Evolutionary conservation across 1,140 invertebrate species (phyloP), one percentile per base, ranked within the genome.

Genomic region (Ridgeia piscesae): DNA sequence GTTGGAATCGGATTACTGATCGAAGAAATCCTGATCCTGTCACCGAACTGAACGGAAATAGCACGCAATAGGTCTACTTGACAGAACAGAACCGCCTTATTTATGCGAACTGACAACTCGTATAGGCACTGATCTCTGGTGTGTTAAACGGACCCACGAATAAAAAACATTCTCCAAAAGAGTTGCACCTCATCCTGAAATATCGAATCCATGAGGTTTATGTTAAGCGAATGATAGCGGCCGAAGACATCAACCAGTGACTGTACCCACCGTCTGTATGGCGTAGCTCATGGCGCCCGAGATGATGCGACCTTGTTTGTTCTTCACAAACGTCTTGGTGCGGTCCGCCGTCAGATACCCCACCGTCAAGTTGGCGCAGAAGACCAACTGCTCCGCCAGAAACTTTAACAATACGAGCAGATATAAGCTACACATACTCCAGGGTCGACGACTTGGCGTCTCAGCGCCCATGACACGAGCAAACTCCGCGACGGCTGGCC

Each of bases 251-350:
- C 17, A 77, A 77, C 11, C 58, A 77, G 11, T 77, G 58, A 77
- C 14, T 77, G 58, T 21, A 31, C 58, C 58, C 58, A 77, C 58
- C 58, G 11, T 77, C n/a, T 90, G 4, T 90, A 92, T 48, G 35
- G 92, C 92, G 33, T 35, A 89, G 34, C 88, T 92, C 77, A 92
- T 92, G 33, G 92, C 92, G 35, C 92, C 92, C 33, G 92, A 92
- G 31, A 92, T 92, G 92, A 92, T 50, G 33, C 92, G 92, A 31
- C 35, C 92, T 34, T 92, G 92, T 31, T 88, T 89, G 77, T 33
- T n/a, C 35, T 89, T 35, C 1, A 77, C 34, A 34, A 89, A 89
- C 11, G 6, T 35, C 31, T 34, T 42, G 33, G 34, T 35, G 9
- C 42, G 35, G 92, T 92, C 92, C 6, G 92, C 17, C 33, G 89